Conservation (phyloP, 2,888 invertebrate genomes). For the Cheilosia scutellata region DNA sequence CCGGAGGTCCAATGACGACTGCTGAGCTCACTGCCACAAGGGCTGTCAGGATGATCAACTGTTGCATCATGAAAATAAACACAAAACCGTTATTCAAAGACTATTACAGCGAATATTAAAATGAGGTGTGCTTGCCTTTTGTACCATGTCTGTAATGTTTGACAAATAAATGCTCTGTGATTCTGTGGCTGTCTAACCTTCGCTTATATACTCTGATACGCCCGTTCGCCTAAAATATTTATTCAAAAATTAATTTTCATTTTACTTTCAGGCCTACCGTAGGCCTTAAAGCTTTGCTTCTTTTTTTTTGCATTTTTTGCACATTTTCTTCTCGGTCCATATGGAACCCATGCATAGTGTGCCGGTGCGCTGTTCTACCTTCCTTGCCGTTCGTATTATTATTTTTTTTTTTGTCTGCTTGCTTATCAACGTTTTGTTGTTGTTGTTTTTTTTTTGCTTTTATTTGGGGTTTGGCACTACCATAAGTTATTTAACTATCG, state of each 20-base stretch:
- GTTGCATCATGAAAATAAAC: conserved; percentile 21
- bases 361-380: conserved; percentile 61
- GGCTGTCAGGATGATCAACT: conserved; percentile 81
- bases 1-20: conserved; percentile 81
- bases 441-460: conserved; percentile 37
- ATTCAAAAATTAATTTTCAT: conserved; percentile 73
- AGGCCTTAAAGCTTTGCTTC: conserved; percentile 55
- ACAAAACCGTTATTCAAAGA: neutral
- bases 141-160: conserved; percentile 83
- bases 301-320: conserved; percentile 5
- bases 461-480: conserved; percentile 52
- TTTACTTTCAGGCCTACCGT: conserved; percentile 75
- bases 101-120: conserved; percentile 10
- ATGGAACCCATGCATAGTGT: conserved; percentile 56
- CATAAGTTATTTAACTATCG: conserved; percentile 64
- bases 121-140: conserved; percentile 79
- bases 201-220: conserved; percentile 75
- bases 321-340: conserved; percentile 41
- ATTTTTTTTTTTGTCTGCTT: conserved; percentile 56
- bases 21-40: conserved; percentile 80
- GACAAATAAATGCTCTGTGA: conserved; percentile 83
- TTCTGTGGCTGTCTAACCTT: conserved; percentile 79
- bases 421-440: conserved; percentile 54
- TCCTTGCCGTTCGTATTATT: conserved; percentile 29
- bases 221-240: conserved; percentile 72